A percentile compares a stretch with the other conserved stretches of the same genome.
Conservation (phyloP, 2,113 vertebrate genomes). For the Marmota monax region DNA sequence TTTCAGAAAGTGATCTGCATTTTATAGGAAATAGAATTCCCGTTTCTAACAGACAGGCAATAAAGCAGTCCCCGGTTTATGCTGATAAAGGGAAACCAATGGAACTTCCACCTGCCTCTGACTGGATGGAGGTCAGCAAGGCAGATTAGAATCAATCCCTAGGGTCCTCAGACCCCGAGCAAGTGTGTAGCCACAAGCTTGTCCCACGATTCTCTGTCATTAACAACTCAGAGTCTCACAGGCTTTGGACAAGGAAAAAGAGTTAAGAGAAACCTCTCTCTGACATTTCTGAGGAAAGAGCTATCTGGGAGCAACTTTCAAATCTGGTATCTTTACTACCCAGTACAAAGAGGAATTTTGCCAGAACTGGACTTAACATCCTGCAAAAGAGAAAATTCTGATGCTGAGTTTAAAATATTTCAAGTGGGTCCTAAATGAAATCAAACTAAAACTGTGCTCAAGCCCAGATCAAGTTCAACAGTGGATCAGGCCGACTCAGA, state of each 20-base stretch:
- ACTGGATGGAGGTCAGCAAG: neutral
- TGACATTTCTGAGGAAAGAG: neutral
- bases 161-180: no score
- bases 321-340: neutral
- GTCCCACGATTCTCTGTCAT: neutral
- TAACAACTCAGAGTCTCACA: neutral
- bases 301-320: neutral
- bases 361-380: neutral
- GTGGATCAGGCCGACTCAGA: neutral
- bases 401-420: neutral
- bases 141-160: neutral
- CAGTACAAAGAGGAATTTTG: neutral
- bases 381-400: neutral
- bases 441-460: neutral
- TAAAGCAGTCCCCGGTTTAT: neutral
- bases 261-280: neutral
- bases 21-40: neutral
- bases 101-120: neutral
- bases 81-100: neutral
- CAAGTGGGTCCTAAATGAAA: neutral
- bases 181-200: neutral
- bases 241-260: neutral
- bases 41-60: neutral
- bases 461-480: neutral
- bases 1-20: neutral